A percentile compares a stretch with the other conserved stretches of the same genome.
Evolutionary conservation across 2,113 vertebrate genomes (phyloP).

Genomic region (Burhinus bistriatus): DNA sequence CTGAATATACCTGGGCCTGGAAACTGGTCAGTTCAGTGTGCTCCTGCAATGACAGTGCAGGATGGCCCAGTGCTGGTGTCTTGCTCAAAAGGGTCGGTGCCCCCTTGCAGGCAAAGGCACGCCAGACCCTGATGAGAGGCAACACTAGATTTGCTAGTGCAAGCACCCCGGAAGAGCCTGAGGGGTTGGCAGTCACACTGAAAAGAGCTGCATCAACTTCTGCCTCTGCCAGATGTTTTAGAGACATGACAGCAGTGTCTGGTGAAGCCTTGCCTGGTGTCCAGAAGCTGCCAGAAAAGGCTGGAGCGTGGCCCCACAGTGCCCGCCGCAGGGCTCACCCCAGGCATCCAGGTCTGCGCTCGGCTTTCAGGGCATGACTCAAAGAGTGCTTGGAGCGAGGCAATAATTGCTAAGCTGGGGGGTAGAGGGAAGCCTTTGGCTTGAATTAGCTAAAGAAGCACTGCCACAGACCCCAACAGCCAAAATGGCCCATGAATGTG

Average conservation of each 20-base stretch:
- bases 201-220: not conserved
- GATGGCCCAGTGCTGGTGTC: not conserved
- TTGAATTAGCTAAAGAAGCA: not conserved
- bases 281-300: not conserved
- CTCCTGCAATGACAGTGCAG: not conserved
- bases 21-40: not conserved
- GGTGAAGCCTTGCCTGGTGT: not conserved
- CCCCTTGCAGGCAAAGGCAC: not conserved
- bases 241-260: not conserved
- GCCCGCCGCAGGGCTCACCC: not conserved
- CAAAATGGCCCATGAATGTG: not conserved
- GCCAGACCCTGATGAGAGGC: not conserved
- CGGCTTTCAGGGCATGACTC: not conserved
- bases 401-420: not conserved
- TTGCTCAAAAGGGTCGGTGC: not conserved
- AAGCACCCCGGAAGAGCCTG: not conserved
- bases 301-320: not conserved
- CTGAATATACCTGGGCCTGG: not conserved
- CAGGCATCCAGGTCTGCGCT: rapidly evolving
- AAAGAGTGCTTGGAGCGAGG: not conserved
- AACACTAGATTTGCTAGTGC: not conserved
- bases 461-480: not conserved
- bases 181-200: not conserved
- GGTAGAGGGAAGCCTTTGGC: not conserved
- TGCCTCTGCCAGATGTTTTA: not conserved